Conservation (phyloP, 2,113 vertebrate species). For the Brevimyrus niger region DNA sequence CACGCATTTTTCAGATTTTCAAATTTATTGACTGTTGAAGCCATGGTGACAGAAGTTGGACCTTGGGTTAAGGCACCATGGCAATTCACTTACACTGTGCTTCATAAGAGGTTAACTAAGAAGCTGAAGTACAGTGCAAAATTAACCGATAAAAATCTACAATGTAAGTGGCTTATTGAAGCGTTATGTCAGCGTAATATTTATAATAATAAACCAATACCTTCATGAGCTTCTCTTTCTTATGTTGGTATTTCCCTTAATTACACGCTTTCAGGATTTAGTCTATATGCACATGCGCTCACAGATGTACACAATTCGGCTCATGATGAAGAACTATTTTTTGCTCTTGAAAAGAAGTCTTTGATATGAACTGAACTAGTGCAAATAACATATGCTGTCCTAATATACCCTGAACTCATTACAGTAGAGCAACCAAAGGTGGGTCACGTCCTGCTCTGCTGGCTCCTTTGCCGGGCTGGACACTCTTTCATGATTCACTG, state of each 20-base stretch:
- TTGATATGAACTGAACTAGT: neutral
- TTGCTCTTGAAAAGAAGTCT: neutral
- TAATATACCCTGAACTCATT: neutral
- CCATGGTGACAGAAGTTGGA: neutral
- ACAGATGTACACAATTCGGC: neutral
- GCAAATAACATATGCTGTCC: neutral
- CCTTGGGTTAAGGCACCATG: neutral
- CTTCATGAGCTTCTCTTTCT: neutral
- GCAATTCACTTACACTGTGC: neutral
- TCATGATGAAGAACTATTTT: neutral
- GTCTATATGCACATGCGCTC: neutral
- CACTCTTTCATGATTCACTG: neutral
- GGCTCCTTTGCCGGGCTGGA: neutral
- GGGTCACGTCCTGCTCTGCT: neutral
- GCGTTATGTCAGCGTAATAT: neutral
- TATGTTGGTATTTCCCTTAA: neutral
- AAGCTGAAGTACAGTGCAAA: neutral
- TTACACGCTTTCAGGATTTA: neutral
- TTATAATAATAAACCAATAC: neutral
- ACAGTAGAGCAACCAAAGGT: neutral
- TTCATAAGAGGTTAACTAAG: neutral
- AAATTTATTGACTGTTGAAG: neutral
- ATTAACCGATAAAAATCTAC: neutral
- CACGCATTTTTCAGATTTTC: neutral
- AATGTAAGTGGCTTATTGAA: neutral